Conservation (phyloP, 2,113 vertebrate genomes). For the Callionymus lyra region DNA sequence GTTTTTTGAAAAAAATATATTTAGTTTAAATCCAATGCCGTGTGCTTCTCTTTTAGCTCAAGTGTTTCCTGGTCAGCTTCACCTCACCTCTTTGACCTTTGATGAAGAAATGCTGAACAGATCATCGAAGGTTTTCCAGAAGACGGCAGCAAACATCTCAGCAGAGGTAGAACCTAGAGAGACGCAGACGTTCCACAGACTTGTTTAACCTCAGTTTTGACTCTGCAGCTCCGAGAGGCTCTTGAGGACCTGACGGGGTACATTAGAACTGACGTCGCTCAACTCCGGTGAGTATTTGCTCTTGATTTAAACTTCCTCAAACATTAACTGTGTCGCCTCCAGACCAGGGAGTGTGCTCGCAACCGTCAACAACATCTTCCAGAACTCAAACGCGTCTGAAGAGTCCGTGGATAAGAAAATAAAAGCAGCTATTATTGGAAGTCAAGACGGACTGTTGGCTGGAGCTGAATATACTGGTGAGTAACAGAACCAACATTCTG, state of each 20-base stretch:
- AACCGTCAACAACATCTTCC: constrained; percentile 56
- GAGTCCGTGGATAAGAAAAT: constrained; percentile 6
- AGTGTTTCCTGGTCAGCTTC: constrained; percentile 59
- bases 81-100: constrained; percentile 28
- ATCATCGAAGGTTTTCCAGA: constrained; percentile 34
- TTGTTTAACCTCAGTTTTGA: neutral
- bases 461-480: constrained; percentile 20
- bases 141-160: constrained; percentile 20
- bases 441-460: constrained; percentile 3
- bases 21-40: too few relatives aligned
- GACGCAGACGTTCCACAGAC: neutral
- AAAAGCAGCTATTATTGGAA: neutral
- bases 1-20: too few relatives aligned
- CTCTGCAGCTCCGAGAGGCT: constrained; percentile 32
- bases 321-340: constrained; percentile 1
- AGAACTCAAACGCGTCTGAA: constrained; percentile 18
- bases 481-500: neutral
- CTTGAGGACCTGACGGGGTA: constrained; percentile 34
- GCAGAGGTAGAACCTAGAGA: constrained; percentile 21
- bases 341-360: constrained; percentile 64
- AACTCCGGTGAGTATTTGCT: constrained; percentile 46
- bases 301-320: neutral
- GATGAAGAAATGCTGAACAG: constrained; percentile 39
- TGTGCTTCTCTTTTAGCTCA: constrained; percentile 34
- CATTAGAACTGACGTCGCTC: constrained; percentile 36